Conservation (phyloP, 2,113 vertebrate genomes). For the Periophthalmodon schlosseri region DNA sequence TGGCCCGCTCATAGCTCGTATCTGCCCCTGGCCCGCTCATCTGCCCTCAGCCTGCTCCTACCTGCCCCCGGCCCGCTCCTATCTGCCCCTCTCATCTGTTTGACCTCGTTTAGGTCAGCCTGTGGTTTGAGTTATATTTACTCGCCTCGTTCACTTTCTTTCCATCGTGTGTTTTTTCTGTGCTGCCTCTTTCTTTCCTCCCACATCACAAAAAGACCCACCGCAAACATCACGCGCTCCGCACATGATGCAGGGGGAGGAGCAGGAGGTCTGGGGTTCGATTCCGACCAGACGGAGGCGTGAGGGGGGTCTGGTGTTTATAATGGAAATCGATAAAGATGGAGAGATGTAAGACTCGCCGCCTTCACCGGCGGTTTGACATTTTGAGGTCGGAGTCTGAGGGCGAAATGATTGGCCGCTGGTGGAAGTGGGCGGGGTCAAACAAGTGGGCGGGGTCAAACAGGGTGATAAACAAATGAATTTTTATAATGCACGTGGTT, state of each 20-base stretch:
- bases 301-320: neutral
- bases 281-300: neutral
- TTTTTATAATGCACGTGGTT: no score
- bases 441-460: no score
- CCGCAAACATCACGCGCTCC: slow-evolving; percentile 31
- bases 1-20: no score
- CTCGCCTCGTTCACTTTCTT: slow-evolving; percentile 2
- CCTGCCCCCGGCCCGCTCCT: no score
- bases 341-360: no score
- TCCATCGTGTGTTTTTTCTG: neutral
- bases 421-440: no score
- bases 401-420: neutral
- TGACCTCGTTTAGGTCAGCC: neutral
- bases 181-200: slow-evolving; percentile 27
- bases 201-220: slow-evolving; percentile 42
- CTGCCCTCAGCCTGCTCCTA: no score
- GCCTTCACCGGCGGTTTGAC: neutral
- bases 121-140: neutral
- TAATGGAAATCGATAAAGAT: neutral
- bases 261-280: slow-evolving; percentile 2
- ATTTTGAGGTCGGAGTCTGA: neutral
- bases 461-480: no score
- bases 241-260: slow-evolving; percentile 2
- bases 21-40: no score
- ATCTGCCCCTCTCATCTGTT: no score